Conservation (phyloP, 30 jellyfish, hydroid and myxozoan genomes). For the Turritopsis rubra region DNA sequence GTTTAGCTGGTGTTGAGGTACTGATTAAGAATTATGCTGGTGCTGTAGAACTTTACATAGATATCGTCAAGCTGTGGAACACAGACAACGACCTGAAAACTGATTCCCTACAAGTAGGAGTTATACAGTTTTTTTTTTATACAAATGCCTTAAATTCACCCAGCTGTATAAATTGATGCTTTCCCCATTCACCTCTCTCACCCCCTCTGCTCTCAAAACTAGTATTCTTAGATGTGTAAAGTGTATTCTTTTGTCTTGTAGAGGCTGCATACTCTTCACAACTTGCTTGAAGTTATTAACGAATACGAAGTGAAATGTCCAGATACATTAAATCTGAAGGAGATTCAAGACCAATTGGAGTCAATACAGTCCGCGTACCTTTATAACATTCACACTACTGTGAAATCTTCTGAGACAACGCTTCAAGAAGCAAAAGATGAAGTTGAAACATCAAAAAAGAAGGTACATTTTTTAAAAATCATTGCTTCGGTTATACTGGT, state of each 20-base stretch:
- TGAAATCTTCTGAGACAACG: not conserved
- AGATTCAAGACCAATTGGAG: not conserved
- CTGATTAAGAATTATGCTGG: conserved; percentile 16
- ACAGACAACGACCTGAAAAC: conserved; percentile 56
- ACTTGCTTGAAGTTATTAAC: conserved; percentile 5
- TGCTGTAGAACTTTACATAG: conserved; percentile 51
- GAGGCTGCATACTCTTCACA: conserved; percentile 36
- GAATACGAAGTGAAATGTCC: not conserved
- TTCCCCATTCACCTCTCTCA: too few species aligned
- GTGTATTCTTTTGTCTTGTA: too few species aligned
- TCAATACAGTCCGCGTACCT: conserved; percentile 9
- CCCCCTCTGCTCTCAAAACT: too few species aligned
- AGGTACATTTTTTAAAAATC: conserved; percentile 10
- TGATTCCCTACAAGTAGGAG: conserved; percentile 61
- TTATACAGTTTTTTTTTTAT: not conserved
- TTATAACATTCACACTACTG: not conserved
- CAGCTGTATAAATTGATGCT: too few species aligned
- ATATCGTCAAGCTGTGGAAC: conserved; percentile 62
- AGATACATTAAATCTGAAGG: not conserved
- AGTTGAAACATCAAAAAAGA: not conserved
- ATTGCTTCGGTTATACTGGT: too few species aligned
- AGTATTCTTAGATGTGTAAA: too few species aligned
- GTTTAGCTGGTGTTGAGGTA: conserved; percentile 58
- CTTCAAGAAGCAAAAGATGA: conserved; percentile 12
- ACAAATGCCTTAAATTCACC: too few species aligned